Evolutionary conservation across 2,888 invertebrate genomes (phyloP).

Genomic region (Nephrotoma appendiculata): DNA sequence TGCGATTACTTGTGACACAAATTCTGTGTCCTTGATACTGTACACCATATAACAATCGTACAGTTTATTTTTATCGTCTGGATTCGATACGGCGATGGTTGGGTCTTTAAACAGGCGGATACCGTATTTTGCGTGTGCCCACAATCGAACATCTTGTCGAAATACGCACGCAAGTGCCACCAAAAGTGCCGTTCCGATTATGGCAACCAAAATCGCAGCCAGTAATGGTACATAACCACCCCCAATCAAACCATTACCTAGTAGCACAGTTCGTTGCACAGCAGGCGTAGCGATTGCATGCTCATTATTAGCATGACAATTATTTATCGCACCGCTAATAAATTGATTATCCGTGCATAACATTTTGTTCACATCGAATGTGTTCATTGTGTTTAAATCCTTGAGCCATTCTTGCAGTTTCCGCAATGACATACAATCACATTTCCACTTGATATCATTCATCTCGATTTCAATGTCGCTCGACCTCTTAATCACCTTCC

Average conservation of each 20-base stretch:
- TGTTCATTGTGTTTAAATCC: slow-evolving; percentile 45
- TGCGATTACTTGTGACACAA: slow-evolving; percentile 50
- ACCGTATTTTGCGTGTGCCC: slow-evolving; percentile 69
- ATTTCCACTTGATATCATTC: slow-evolving; percentile 68
- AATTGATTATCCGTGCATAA: slow-evolving; percentile 33
- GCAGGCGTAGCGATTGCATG: slow-evolving; percentile 39
- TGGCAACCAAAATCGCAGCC: slow-evolving; percentile 55
- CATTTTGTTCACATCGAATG: slow-evolving; percentile 31
- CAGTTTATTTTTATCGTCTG: slow-evolving; percentile 41
- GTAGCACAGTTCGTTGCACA: slow-evolving; percentile 25
- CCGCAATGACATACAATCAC: slow-evolving; percentile 58
- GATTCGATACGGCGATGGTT: slow-evolving; percentile 1
- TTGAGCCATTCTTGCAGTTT: slow-evolving; percentile 55
- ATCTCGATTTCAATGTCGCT: slow-evolving; percentile 48
- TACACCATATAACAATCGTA: slow-evolving; percentile 84
- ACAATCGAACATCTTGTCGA: slow-evolving; percentile 62
- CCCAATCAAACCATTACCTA: slow-evolving; percentile 33
- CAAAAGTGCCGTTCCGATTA: slow-evolving; percentile 54
- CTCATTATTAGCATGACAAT: slow-evolving; percentile 7
- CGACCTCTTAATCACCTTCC: slow-evolving; percentile 44
- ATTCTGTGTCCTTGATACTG: slow-evolving; percentile 64
- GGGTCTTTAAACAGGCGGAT: slow-evolving; percentile 50
- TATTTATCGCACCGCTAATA: slow-evolving; percentile 10
- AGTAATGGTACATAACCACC: slow-evolving; percentile 57
- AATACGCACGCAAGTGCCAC: slow-evolving; percentile 60